Evolutionary conservation across 1,140 invertebrate genomes (phyloP), one percentile per base, ranked within the genome.

Genomic region (Mesaphorura yosii): DNA sequence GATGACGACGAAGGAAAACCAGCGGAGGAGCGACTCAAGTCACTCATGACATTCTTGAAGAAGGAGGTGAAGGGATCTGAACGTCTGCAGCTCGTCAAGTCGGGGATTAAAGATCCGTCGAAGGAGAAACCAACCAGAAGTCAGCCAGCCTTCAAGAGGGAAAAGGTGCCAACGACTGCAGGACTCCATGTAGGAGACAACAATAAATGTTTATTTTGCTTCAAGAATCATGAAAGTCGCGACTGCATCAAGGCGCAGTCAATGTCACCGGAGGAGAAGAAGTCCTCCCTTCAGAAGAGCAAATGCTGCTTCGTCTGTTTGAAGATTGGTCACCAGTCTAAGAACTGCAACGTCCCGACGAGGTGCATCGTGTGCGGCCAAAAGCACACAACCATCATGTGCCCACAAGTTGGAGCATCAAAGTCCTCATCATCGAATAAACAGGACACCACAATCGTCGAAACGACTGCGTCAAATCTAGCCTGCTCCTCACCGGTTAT

Each of bases 201-300:
- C 22, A 20, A 44, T 10, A 15, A 10, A 10, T 51, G 48, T 42
- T n/a, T 51, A 10, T 51, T 51, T 20, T 51, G 48, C 29, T 23
- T n/a, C 10, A 51, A 42, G 22, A 6, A 3, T 4, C 48, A 51
- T 20, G 4, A 7, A 20, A 45, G 34, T 20, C 7, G 17, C 12
- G 23, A 51, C 15, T 51, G 48, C 25, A 14, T 20, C 15, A 41
- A 40, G 37, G 48, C 48, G 20, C 31, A 41, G 34, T 40, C 23
- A 10, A 45, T 51, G 48, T n/a, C 15, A 40, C 22, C 19, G 23
- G 28, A 48, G 23, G 46, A 51, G 25, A 40, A 27, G 34, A 12
- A 51, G 4, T 5, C 3, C 4, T 40, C 10, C 22, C 22, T 41
- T 6, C 12, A 25, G 37, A 23, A 23, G 22, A 51, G 12, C 22